These are phyloP conservation scores for Apaloderma vittatum DNA, from an alignment of 2,113 vertebrate genomes.

Conservation along the genomic window DNA sequence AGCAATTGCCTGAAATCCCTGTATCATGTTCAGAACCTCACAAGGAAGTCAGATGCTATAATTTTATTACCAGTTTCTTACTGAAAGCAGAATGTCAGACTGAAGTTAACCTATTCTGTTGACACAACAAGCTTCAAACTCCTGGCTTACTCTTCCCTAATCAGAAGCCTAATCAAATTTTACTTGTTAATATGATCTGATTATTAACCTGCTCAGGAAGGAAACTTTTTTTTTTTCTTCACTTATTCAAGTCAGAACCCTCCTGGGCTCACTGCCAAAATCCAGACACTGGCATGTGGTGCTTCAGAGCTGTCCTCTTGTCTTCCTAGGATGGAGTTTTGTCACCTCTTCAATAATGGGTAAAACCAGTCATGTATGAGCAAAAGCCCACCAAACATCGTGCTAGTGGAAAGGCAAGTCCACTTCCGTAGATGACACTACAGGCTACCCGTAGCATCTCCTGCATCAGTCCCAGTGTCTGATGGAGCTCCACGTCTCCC, in stretches of 20 bases:
- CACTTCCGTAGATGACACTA: accelerated
- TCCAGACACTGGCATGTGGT: background rate
- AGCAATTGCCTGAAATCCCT: background rate
- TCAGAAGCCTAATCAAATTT: conserved; percentile 60
- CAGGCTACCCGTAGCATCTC: accelerated
- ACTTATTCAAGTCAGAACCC: background rate
- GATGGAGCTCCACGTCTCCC: background rate
- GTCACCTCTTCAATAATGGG: background rate
- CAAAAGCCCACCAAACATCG: accelerated
- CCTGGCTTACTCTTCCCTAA: conserved; percentile 8
- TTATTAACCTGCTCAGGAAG: conserved; percentile 46
- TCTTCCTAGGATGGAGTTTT: background rate
- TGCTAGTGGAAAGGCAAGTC: background rate
- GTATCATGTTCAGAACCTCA: background rate
- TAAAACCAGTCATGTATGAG: background rate
- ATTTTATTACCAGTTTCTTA: conserved; percentile 20
- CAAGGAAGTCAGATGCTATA: background rate
- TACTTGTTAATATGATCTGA: conserved; percentile 36
- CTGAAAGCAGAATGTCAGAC: conserved; percentile 4
- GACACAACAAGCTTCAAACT: conserved; percentile 54
- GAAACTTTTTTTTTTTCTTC: background rate
- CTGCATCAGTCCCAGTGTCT: accelerated
- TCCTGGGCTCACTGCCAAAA: background rate
- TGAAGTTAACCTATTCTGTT: conserved; percentile 40
- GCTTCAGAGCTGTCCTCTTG: background rate